Percentiles rank a stretch among this genome's conserved stretches.
Conservation (phyloP, 2,113 vertebrate species). For the Numida meleagris region DNA sequence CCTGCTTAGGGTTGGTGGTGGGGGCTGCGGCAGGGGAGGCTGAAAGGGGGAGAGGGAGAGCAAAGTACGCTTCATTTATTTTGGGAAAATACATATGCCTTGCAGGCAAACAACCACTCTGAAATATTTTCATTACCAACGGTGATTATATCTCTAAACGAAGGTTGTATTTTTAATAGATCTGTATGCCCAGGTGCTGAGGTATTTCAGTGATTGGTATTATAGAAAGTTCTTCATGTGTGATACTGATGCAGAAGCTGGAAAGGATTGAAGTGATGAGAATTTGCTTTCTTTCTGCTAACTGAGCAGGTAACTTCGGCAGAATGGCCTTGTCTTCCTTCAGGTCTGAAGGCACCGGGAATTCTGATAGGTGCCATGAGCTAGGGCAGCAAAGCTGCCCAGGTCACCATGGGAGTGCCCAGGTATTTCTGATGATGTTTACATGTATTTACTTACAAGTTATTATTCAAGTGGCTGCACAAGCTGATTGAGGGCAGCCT, state of each 20-base stretch:
- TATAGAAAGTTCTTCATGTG: background rate
- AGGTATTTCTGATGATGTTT: background rate
- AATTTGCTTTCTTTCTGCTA: background rate
- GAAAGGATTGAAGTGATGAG: background rate
- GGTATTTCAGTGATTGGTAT: background rate
- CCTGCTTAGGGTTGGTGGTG: background rate
- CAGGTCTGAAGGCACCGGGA: background rate
- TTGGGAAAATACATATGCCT: background rate
- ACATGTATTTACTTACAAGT: background rate
- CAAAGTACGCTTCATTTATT: background rate
- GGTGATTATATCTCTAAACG: background rate
- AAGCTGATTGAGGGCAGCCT: background rate
- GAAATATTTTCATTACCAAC: background rate
- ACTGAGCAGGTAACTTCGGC: background rate
- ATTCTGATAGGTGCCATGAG: background rate
- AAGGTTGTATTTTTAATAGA: background rate
- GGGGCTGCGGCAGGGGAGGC: background rate
- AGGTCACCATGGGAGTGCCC: background rate
- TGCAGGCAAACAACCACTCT: background rate
- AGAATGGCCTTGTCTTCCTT: background rate
- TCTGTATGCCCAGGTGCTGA: background rate
- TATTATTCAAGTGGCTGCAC: background rate
- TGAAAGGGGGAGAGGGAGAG: background rate
- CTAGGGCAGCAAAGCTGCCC: background rate
- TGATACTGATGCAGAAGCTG: background rate